These are phyloP conservation scores for Zaprionus gabonicus DNA, from an alignment of 1,140 invertebrate species.

Conservation along the genomic window DNA sequence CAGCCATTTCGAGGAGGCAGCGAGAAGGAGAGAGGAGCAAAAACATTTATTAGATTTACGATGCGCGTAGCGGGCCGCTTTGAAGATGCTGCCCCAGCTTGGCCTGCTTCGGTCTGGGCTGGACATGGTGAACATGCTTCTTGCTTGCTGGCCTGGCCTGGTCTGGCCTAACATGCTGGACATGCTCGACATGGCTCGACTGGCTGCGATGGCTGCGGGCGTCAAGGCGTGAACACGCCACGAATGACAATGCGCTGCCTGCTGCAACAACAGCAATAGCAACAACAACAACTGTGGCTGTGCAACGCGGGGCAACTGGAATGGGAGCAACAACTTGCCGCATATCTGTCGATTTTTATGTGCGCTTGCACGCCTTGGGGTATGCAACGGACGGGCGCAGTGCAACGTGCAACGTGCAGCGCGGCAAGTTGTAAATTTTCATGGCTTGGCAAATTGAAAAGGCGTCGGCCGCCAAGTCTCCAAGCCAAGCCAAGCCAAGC, in stretches of 20 bases:
- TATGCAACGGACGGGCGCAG: constrained; percentile 70
- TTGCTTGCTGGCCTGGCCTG: constrained; percentile 1
- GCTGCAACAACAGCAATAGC: constrained; percentile 33
- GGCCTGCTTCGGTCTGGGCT: neutral
- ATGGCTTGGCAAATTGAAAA: constrained; percentile 81
- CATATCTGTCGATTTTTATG: constrained; percentile 83
- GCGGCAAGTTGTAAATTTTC: constrained; percentile 73
- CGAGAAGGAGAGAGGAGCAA: neutral
- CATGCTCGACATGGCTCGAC: constrained; percentile 13
- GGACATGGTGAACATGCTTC: constrained; percentile 9
- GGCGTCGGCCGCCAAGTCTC: constrained; percentile 70
- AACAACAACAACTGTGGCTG: neutral
- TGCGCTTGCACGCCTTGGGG: constrained; percentile 81
- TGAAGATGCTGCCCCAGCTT: constrained; percentile 61
- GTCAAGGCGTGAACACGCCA: constrained; percentile 80
- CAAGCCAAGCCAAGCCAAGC: no score
- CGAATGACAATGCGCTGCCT: constrained; percentile 73
- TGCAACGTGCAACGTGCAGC: neutral
- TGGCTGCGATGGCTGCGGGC: constrained; percentile 64
- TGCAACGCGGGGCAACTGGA: constrained; percentile 16
- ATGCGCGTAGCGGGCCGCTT: constrained; percentile 66
- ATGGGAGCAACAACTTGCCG: constrained; percentile 42
- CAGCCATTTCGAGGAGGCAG: neutral
- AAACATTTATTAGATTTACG: constrained; percentile 82
- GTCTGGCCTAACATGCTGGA: constrained; percentile 10